Evolutionary conservation across 2,888 invertebrate genomes (phyloP).

Genomic region (Conops quadrifasciatus): DNA sequence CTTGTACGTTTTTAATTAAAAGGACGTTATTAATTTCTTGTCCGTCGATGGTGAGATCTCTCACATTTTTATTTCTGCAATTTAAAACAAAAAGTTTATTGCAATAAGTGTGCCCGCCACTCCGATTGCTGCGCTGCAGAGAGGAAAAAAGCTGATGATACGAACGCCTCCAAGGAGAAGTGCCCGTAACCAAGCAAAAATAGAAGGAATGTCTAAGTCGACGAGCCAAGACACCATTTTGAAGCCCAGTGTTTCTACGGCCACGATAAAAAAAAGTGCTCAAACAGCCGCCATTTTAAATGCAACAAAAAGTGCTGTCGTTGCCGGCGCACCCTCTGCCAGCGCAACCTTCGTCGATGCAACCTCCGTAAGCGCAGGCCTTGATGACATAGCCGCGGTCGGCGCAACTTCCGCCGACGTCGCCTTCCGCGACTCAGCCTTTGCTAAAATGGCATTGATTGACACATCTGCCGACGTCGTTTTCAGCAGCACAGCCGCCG

Average conservation of each 20-base stretch:
- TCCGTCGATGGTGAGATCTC: too few relatives aligned
- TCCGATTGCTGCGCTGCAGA: not conserved
- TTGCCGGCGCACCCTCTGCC: not conserved
- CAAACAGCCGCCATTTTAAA: not conserved
- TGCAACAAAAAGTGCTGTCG: not conserved
- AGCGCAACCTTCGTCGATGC: not conserved
- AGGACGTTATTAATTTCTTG: too few relatives aligned
- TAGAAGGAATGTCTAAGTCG: not conserved
- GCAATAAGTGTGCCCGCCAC: too few relatives aligned
- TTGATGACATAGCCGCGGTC: not conserved
- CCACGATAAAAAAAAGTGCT: not conserved
- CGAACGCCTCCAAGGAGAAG: slow-evolving; percentile 6
- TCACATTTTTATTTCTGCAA: too few relatives aligned
- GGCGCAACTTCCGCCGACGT: not conserved
- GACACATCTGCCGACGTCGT: not conserved
- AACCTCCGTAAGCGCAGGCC: not conserved
- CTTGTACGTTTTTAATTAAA: too few relatives aligned
- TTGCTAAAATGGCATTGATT: not conserved
- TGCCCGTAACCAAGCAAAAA: not conserved
- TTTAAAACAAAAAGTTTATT: too few relatives aligned
- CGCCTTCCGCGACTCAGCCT: not conserved
- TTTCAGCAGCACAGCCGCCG: not conserved
- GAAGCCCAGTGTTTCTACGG: not conserved
- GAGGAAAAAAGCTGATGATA: not conserved
- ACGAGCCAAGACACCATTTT: not conserved